phyloP scores from a whole-genome alignment of 2,113 vertebrate species.

The Podarcis raffonei region DNA sequence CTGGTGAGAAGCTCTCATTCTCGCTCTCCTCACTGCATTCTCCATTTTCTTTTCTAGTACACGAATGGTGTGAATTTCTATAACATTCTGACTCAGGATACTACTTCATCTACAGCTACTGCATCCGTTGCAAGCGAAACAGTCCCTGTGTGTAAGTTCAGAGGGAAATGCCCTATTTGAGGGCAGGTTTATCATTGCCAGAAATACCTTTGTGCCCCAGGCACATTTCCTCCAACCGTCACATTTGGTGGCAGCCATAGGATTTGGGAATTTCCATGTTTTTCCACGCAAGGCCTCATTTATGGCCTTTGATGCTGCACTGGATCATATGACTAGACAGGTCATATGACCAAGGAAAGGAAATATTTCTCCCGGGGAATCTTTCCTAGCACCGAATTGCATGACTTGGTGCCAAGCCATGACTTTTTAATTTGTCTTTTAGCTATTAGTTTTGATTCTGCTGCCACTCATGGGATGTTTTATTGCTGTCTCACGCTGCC shows the following conservation, averaged over 20 bases:
- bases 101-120: slow-evolving; percentile 24
- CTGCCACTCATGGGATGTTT: neutral
- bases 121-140: slow-evolving; percentile 44
- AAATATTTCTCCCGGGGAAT: neutral
- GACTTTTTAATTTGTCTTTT: neutral
- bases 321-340: neutral
- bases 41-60: slow-evolving; percentile 81
- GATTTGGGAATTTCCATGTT: neutral
- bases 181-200: too few species aligned
- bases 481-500: neutral
- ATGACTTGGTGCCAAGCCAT: neutral
- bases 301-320: neutral
- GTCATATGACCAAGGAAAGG: neutral
- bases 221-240: neutral
- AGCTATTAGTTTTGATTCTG: neutral
- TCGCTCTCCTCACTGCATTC: neutral
- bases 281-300: neutral
- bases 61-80: slow-evolving; percentile 97
- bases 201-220: neutral
- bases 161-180: neutral
- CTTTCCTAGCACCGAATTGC: neutral
- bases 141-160: slow-evolving; percentile 59
- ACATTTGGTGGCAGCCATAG: neutral
- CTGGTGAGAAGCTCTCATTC: neutral
- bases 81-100: slow-evolving; percentile 88